Conservation (phyloP, 2,113 vertebrate species). For the human region DNA sequence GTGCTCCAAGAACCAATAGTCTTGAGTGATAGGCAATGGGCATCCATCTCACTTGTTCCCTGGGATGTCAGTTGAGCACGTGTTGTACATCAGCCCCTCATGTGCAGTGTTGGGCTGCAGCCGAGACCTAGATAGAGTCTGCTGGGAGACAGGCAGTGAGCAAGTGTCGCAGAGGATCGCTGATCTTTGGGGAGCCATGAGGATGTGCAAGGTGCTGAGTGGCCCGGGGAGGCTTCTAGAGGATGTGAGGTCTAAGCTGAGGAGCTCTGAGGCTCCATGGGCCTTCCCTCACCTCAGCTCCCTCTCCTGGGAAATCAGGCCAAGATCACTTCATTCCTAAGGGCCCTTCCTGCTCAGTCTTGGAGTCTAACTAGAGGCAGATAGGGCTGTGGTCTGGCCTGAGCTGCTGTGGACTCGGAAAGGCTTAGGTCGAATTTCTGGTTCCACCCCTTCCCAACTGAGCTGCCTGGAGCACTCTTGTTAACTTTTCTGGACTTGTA, state of each 20-base stretch:
- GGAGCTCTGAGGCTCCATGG: neutral
- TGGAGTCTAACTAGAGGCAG: neutral
- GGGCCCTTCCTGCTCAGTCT: neutral
- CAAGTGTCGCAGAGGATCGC: neutral
- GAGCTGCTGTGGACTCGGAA: neutral
- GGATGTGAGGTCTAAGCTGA: neutral
- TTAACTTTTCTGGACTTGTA: neutral
- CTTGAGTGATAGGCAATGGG: no score
- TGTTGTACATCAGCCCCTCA: no score
- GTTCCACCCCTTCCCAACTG: neutral
- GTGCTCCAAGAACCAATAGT: neutral
- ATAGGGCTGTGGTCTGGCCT: neutral
- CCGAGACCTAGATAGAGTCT: no score
- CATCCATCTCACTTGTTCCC: neutral
- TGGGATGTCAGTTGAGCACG: neutral
- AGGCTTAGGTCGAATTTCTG: neutral
- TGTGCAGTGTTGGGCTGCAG: neutral
- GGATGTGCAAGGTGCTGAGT: no score
- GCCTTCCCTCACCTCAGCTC: neutral
- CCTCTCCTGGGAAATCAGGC: neutral
- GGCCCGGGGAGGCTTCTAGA: neutral
- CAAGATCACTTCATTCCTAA: neutral
- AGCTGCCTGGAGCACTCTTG: neutral
- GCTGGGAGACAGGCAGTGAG: neutral
- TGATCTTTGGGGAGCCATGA: neutral